These are phyloP conservation scores for Elachura formosa DNA, from an alignment of 2,113 vertebrate species.

Conservation along the genomic window DNA sequence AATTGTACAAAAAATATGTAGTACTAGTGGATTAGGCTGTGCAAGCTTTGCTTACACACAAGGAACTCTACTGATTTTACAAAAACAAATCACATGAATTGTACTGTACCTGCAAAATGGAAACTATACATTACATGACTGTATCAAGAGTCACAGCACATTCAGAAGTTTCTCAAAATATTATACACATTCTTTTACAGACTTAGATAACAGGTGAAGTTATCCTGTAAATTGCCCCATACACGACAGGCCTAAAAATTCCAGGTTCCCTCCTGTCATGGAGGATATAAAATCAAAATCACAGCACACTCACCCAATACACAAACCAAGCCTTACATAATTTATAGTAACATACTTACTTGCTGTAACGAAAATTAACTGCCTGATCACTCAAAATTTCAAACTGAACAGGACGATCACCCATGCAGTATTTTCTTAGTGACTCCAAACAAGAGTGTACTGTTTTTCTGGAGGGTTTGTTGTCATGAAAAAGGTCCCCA, in stretches of 20 bases:
- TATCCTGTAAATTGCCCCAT: neutral
- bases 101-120: neutral
- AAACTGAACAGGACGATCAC: constrained; percentile 89
- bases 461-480: constrained; percentile 93
- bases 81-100: neutral
- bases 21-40: neutral
- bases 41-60: neutral
- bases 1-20: neutral
- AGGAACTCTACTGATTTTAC: neutral
- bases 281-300: neutral
- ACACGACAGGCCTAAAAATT: neutral
- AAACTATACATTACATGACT: neutral
- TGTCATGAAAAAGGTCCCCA: constrained; percentile 97
- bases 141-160: neutral
- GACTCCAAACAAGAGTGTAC: constrained; percentile 84
- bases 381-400: constrained; percentile 94
- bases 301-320: neutral
- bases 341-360: constrained; percentile 74
- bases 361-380: constrained; percentile 91
- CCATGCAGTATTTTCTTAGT: constrained; percentile 92
- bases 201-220: neutral
- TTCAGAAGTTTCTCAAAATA: neutral
- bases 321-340: neutral
- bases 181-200: neutral
- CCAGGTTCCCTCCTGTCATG: neutral